These are phyloP conservation scores for Corvus moneduloides DNA, from an alignment of 2,113 vertebrate species.

Conservation along the genomic window DNA sequence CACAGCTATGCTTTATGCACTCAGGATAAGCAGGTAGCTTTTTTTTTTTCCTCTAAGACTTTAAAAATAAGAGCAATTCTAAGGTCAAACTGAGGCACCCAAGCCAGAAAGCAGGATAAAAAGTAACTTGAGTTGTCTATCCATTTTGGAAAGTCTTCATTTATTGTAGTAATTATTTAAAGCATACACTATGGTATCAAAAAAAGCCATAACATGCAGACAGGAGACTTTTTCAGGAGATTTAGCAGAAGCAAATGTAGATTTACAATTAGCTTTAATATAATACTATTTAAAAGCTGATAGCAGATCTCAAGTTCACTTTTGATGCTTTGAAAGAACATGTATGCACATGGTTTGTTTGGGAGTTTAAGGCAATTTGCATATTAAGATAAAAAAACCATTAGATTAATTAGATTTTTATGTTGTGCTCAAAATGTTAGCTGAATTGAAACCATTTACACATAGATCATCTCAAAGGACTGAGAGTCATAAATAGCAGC, in stretches of 20 bases:
- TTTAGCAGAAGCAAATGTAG: slow-evolving; percentile 61
- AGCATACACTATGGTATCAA: slow-evolving; percentile 62
- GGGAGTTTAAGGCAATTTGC: slow-evolving; percentile 64
- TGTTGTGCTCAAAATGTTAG: slow-evolving; percentile 49
- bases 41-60: background rate
- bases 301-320: slow-evolving; percentile 34
- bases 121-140: slow-evolving; percentile 51
- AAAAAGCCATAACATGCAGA: slow-evolving; percentile 52
- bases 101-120: slow-evolving; percentile 10
- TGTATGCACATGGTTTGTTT: background rate
- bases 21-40: background rate
- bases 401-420: background rate
- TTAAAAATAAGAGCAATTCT: background rate
- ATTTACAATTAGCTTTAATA: slow-evolving; percentile 68
- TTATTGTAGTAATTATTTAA: slow-evolving; percentile 57
- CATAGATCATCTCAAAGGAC: slow-evolving; percentile 51
- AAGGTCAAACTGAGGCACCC: background rate
- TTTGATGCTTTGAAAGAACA: slow-evolving; percentile 32
- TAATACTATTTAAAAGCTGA: slow-evolving; percentile 57
- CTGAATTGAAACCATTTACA: slow-evolving; percentile 48
- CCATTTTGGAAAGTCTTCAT: slow-evolving; percentile 53
- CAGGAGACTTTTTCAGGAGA: slow-evolving; percentile 43
- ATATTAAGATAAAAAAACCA: slow-evolving; percentile 45
- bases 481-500: slow-evolving; percentile 54
- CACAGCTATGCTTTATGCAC: background rate